Conservation (phyloP, 2,113 vertebrate species). For the Gobiocypris rarus region DNA sequence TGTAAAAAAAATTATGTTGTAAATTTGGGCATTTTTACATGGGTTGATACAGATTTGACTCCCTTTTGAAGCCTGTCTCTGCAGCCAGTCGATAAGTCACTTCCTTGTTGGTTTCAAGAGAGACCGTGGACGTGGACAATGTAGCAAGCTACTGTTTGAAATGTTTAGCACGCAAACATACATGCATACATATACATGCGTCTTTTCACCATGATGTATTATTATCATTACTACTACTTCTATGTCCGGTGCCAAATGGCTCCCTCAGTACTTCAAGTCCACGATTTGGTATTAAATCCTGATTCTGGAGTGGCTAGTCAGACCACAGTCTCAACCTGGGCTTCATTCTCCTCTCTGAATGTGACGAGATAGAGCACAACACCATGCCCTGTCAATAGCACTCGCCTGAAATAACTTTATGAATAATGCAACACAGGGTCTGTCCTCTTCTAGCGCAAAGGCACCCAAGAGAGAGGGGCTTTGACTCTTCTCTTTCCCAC, state of each 20-base stretch:
- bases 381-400: slow-evolving; percentile 38
- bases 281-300: neutral
- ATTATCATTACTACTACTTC: too few relatives aligned
- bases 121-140: too few relatives aligned
- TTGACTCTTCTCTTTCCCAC: slow-evolving; percentile 16
- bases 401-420: slow-evolving; percentile 44
- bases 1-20: too few relatives aligned
- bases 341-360: slow-evolving; percentile 12
- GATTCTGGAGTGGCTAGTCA: neutral
- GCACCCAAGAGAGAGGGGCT: slow-evolving; percentile 22
- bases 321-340: slow-evolving; percentile 4
- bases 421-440: slow-evolving; percentile 50
- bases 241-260: neutral
- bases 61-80: too few relatives aligned
- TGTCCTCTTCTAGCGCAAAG: slow-evolving; percentile 32
- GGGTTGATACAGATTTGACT: too few relatives aligned
- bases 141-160: too few relatives aligned
- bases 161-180: too few relatives aligned
- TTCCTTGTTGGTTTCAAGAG: too few relatives aligned
- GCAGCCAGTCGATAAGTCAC: too few relatives aligned
- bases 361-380: slow-evolving; percentile 25
- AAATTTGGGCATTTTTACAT: too few relatives aligned
- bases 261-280: neutral
- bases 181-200: too few relatives aligned
- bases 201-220: too few relatives aligned